A percentile compares a stretch with the other conserved stretches of the same genome.
Conservation (phyloP, 2,113 vertebrate genomes). For the Cynocephalus volans region DNA sequence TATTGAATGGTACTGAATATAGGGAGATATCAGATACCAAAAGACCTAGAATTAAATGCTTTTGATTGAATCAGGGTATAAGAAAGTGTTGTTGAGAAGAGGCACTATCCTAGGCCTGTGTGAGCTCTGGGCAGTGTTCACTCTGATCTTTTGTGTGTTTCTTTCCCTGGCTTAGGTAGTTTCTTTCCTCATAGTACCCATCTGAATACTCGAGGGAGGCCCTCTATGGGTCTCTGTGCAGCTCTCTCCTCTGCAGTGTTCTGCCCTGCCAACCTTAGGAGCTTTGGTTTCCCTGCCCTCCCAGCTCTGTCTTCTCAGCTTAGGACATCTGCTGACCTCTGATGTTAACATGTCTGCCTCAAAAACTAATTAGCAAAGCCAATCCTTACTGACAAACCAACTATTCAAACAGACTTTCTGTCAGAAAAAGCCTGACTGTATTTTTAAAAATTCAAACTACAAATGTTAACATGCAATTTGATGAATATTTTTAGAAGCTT, state of each 20-base stretch:
- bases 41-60: not conserved
- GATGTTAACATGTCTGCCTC: not conserved
- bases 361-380: not conserved
- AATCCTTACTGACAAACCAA: not conserved
- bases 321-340: not conserved
- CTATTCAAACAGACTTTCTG: not conserved
- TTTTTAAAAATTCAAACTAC: not conserved
- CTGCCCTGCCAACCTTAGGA: not conserved
- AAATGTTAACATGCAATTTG: not conserved
- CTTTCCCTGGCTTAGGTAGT: not conserved
- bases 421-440: not conserved
- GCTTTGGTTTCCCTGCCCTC: not conserved
- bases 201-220: not conserved
- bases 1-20: not conserved
- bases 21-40: not conserved
- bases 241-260: not conserved
- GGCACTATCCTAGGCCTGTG: not conserved
- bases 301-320: not conserved
- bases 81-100: not conserved
- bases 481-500: slow-evolving; percentile 7
- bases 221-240: not conserved
- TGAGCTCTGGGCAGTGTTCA: not conserved
- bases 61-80: not conserved
- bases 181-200: not conserved
- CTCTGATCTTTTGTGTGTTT: not conserved